phyloP scores from a whole-genome alignment of 1,140 invertebrate genomes.

The Diorhabda elongata region DNA sequence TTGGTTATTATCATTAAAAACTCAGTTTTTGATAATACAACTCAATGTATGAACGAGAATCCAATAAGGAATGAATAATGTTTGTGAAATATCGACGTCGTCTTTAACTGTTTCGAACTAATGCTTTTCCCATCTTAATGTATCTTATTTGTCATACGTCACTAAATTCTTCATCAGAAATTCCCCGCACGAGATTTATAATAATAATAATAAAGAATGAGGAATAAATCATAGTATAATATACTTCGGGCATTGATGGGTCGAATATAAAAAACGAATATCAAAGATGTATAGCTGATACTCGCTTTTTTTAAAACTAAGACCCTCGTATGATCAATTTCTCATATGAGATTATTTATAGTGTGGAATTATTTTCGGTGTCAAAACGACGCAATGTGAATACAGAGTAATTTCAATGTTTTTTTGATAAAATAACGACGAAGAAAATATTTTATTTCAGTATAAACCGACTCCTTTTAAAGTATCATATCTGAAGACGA shows the following conservation, averaged over 20 bases:
- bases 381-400: not conserved
- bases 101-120: not conserved
- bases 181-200: constrained; percentile 11
- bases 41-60: too few species aligned
- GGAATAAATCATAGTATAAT: constrained; percentile 5
- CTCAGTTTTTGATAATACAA: too few species aligned
- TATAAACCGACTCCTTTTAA: too few species aligned
- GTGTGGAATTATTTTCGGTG: not conserved
- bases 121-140: constrained; percentile 7
- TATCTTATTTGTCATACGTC: constrained; percentile 10
- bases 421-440: too few species aligned
- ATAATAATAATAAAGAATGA: constrained; percentile 12
- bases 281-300: not conserved
- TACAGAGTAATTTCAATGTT: not conserved
- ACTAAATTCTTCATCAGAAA: constrained; percentile 4
- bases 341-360: constrained; percentile 11
- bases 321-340: constrained; percentile 10
- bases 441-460: too few species aligned
- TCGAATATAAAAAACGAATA: constrained; percentile 6
- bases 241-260: constrained; percentile 8
- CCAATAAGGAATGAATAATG: too few species aligned
- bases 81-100: too few species aligned
- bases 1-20: too few species aligned
- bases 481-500: too few species aligned
- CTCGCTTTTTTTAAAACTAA: not conserved